Conservation (phyloP, 2,888 invertebrate genomes). For the Drosophila incognita region DNA sequence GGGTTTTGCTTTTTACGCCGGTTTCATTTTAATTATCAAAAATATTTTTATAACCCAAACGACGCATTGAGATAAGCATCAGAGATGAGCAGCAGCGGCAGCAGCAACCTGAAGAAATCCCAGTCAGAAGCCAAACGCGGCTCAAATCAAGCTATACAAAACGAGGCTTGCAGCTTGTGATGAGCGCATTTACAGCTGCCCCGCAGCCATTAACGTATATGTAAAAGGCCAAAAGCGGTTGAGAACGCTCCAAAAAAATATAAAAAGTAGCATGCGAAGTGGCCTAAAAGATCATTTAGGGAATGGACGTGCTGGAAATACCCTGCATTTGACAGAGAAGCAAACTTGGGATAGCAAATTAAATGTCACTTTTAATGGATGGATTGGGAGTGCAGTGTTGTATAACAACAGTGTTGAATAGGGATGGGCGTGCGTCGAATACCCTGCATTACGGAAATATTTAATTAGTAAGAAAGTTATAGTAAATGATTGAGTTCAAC, state of each 20-base stretch:
- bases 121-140: constrained; percentile 51
- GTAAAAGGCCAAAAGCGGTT: constrained; percentile 71
- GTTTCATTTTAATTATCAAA: constrained; percentile 81
- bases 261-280: constrained; percentile 16
- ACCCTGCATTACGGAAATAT: not conserved
- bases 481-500: not conserved
- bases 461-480: not conserved
- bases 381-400: no score
- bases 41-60: constrained; percentile 73
- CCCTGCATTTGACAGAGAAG: constrained; percentile 12
- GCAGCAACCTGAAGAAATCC: constrained; percentile 21
- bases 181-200: constrained; percentile 74
- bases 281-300: constrained; percentile 12
- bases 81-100: constrained; percentile 20
- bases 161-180: constrained; percentile 57
- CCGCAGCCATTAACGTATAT: constrained; percentile 71
- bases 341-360: not conserved
- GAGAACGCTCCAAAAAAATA: constrained; percentile 10
- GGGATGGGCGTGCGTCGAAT: not conserved
- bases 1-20: constrained; percentile 53
- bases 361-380: no score
- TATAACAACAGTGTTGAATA: not conserved
- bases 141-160: constrained; percentile 57
- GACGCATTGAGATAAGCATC: constrained; percentile 60
- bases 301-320: constrained; percentile 14